A percentile compares a stretch with the other conserved stretches of the same genome.
Conservation (phyloP, 2,888 invertebrate genomes). For the Alloplasta piceator region DNA sequence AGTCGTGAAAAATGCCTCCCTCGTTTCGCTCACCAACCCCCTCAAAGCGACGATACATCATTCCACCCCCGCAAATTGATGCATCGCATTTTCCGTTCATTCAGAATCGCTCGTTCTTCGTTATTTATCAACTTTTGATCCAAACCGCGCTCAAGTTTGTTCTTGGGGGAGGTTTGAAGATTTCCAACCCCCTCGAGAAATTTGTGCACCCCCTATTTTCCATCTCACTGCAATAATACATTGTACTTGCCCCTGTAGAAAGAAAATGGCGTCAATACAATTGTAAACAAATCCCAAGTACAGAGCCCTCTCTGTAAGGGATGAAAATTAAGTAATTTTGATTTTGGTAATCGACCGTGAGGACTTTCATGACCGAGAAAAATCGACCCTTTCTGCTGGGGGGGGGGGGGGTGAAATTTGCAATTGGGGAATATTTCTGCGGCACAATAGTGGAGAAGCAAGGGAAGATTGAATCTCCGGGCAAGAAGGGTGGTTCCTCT, state of each 20-base stretch:
- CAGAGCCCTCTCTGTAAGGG: too few relatives aligned
- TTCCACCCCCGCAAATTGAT: conserved; percentile 59
- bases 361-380: not conserved
- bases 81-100: conserved; percentile 40
- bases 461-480: conserved; percentile 42
- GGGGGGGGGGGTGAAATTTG: too few relatives aligned
- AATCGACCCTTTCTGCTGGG: too few relatives aligned
- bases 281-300: too few relatives aligned
- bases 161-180: not conserved
- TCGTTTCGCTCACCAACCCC: conserved; percentile 50
- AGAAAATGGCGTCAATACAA: not conserved
- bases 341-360: not conserved
- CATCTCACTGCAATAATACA: not conserved
- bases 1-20: conserved; percentile 12
- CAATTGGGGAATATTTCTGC: conserved; percentile 37
- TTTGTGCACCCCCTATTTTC: not conserved
- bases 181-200: not conserved
- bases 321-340: not conserved
- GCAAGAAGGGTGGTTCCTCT: not conserved
- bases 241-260: not conserved
- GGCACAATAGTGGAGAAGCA: conserved; percentile 35
- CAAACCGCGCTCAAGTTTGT: too few relatives aligned
- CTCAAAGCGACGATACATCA: conserved; percentile 46
- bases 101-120: conserved; percentile 44
- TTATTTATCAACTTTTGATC: conserved; percentile 8